These are phyloP conservation scores for Limnephilus auricula DNA, from an alignment of 2,888 invertebrate species.

Conservation along the genomic window DNA sequence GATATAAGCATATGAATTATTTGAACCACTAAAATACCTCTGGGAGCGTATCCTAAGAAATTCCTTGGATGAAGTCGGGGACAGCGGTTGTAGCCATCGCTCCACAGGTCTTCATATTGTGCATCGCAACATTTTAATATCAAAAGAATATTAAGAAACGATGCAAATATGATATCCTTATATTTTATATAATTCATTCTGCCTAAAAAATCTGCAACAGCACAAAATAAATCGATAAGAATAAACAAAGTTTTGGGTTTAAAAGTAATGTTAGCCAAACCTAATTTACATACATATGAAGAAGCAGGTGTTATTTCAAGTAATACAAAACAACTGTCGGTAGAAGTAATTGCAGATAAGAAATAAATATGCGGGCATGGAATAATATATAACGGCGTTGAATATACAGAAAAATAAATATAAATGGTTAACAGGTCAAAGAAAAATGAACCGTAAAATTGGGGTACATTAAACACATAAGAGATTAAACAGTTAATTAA, in stretches of 20 bases:
- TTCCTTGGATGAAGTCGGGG: conserved; percentile 78
- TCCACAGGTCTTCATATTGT: conserved; percentile 74
- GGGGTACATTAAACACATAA: conserved; percentile 20
- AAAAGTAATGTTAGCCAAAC: neutral
- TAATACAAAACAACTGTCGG: conserved; percentile 14
- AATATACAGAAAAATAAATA: neutral
- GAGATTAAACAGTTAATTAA: neutral
- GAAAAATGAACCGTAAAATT: conserved; percentile 21
- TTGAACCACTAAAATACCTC: conserved; percentile 70
- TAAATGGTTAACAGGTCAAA: neutral
- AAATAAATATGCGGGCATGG: conserved; percentile 54
- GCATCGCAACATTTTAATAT: conserved; percentile 56
- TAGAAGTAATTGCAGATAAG: conserved; percentile 45
- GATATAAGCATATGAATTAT: neutral
- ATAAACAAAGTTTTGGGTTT: neutral
- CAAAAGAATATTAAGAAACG: conserved; percentile 46
- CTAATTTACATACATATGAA: conserved; percentile 13
- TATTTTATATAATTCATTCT: conserved; percentile 52
- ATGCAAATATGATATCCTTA: conserved; percentile 50
- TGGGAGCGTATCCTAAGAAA: conserved; percentile 78
- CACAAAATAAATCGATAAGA: neutral
- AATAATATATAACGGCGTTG: too few relatives aligned
- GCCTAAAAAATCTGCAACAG: conserved; percentile 49
- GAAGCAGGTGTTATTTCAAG: conserved; percentile 50
- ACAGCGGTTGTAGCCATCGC: conserved; percentile 76